Evolutionary conservation across 1,140 invertebrate genomes (phyloP), one percentile per base, ranked within the genome.

Genomic region (Stegodyphus mimosarum): DNA sequence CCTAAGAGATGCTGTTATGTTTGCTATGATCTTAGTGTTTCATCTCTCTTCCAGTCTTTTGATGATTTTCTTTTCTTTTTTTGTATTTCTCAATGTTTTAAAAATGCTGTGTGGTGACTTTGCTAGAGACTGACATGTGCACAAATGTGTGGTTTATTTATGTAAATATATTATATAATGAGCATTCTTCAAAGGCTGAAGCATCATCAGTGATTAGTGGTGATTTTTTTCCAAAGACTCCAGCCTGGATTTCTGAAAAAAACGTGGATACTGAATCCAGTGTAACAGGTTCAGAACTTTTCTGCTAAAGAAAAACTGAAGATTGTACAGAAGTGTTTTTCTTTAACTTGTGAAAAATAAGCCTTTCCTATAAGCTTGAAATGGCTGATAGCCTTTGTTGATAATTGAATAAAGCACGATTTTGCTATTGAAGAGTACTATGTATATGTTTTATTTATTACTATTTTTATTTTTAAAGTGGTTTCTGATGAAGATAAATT

Each of bases 341-440:
- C 69, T 86, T 77, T 66, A 77, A 86, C 9, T 78, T 86, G 74
- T 86, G 83, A 86, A 78, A 86, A 33, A 33, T 33, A 33, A 86
- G 74, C 66, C 74, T 86, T 86, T 86, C 83, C 74, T 86, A 86
- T 86, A 86, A 71, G 83, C 75, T 77, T 84, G 83, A 78, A 78
- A 86, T 86, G 83, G 83, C 74, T 71, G 73, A 71, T 78, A 86
- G 83, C 83, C 83, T 77, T 84, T 86, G 83, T 86, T 86, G 83
- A 86, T 86, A 86, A 77, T 86, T 71, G 75, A 86, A 86, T 77
- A 86, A 78, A 86, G 83, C 74, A 86, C 83, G 83, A 86, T 86
- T 86, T 86, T 86, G 83, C 83, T 86, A 86, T 76, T 84, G 81
- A 78, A 55, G 15, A 66, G 33, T 53, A 52, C 69, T 75, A 6